Percentiles rank a stretch among this genome's conserved stretches.
These are phyloP conservation scores for Triplophysa siluroides DNA, from an alignment of 2,113 vertebrate genomes.

Conservation along the genomic window DNA sequence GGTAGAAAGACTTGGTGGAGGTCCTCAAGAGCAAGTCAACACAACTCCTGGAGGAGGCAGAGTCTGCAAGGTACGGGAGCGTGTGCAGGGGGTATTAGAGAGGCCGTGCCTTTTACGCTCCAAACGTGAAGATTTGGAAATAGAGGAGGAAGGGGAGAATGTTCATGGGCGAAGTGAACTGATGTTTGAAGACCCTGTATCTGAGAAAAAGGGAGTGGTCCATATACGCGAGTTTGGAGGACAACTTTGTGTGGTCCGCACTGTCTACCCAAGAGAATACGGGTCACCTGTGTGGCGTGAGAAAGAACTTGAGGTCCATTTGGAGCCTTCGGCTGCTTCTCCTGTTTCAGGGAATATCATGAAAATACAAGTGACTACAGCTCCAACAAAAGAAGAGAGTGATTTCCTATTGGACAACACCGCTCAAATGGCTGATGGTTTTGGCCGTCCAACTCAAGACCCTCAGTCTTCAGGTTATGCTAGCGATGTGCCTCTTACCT, in stretches of 20 bases:
- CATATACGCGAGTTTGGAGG: constrained; percentile 77
- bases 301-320: constrained; percentile 60
- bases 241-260: constrained; percentile 75
- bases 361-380: constrained; percentile 57
- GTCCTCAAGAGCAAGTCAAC: constrained; percentile 54
- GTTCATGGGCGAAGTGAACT: not conserved
- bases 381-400: not conserved
- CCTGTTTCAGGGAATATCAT: constrained; percentile 53
- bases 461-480: constrained; percentile 71
- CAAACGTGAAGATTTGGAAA: constrained; percentile 59
- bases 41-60: constrained; percentile 74
- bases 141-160: constrained; percentile 16
- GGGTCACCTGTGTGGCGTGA: constrained; percentile 73
- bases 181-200: constrained; percentile 10
- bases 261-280: constrained; percentile 73
- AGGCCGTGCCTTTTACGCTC: constrained; percentile 70
- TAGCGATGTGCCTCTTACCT: constrained; percentile 76
- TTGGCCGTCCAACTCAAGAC: constrained; percentile 58
- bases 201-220: constrained; percentile 70
- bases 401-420: constrained; percentile 58
- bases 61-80: constrained; percentile 69
- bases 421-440: constrained; percentile 32
- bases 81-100: constrained; percentile 73
- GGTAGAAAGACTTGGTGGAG: constrained; percentile 9
- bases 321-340: constrained; percentile 53